These are phyloP conservation scores for Tinamus major DNA, from an alignment of 2,797 vertebrate species.

Conservation along the genomic window DNA sequence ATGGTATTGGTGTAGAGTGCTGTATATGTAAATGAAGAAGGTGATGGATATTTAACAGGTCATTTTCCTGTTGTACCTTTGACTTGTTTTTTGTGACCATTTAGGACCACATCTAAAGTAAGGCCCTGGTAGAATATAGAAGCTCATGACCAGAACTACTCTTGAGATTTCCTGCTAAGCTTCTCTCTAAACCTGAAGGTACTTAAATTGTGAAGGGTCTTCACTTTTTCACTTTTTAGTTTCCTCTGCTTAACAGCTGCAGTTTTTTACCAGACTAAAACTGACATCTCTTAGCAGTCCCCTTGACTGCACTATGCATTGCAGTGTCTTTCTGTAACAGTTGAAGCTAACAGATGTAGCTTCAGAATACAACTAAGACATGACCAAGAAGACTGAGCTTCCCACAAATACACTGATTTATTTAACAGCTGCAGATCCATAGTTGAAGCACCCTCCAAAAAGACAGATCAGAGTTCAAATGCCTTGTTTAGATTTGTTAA, in stretches of 20 bases:
- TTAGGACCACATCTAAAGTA: not conserved
- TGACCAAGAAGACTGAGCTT: not conserved
- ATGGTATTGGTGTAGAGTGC: fast-evolving
- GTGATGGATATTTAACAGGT: not conserved
- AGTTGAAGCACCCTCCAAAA: not conserved
- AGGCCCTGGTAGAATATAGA: not conserved
- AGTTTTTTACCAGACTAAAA: not conserved
- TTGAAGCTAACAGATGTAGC: not conserved
- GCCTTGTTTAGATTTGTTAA: not conserved
- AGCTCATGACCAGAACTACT: not conserved
- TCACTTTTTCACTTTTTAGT: not conserved
- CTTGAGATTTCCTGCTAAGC: not conserved
- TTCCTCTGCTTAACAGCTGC: not conserved
- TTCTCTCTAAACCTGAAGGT: not conserved
- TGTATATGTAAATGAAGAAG: not conserved
- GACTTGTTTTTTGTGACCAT: not conserved
- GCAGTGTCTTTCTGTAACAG: not conserved
- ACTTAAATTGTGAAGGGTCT: not conserved
- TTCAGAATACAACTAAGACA: not conserved
- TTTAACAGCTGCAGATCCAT: not conserved
- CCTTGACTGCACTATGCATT: not conserved
- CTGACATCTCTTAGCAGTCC: not conserved
- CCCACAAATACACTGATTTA: not conserved
- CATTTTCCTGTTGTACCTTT: not conserved
- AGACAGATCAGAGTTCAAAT: not conserved